Percentiles rank a stretch among this genome's conserved stretches.
phyloP scores from a whole-genome alignment of 64 coral and sea anemone genomes.

The Porites lutea region DNA sequence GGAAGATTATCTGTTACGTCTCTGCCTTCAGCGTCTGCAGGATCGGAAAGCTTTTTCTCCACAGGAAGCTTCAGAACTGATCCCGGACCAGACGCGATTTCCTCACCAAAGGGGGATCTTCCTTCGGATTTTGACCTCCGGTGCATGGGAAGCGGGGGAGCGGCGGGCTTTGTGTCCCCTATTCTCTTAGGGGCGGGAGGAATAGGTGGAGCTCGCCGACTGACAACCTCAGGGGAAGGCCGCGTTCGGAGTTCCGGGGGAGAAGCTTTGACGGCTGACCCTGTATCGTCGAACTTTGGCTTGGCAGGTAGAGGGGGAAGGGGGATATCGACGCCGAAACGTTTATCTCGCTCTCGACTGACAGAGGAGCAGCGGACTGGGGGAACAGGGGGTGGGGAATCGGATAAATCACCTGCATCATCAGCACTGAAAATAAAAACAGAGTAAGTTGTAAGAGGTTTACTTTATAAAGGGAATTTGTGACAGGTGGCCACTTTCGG shows the following conservation, averaged over 20 bases:
- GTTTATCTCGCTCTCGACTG: conserved; percentile 61
- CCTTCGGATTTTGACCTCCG: conserved; percentile 88
- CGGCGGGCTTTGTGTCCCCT: conserved; percentile 53
- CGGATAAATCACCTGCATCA: not conserved
- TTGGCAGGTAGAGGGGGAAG: conserved; percentile 66
- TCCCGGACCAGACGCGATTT: conserved; percentile 8
- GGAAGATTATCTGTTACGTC: conserved; percentile 32
- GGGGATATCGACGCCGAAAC: conserved; percentile 20
- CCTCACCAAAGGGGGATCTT: conserved; percentile 68
- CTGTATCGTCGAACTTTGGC: conserved; percentile 76
- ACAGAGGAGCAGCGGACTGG: conserved; percentile 90
- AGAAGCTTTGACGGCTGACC: conserved; percentile 13
- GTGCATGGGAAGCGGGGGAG: conserved; percentile 81
- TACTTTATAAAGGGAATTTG: not conserved
- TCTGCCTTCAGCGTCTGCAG: not conserved
- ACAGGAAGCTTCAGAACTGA: conserved; percentile 20
- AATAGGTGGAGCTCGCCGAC: conserved; percentile 58
- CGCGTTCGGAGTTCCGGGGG: conserved; percentile 11
- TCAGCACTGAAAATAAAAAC: conserved; percentile 44
- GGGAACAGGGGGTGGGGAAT: conserved; percentile 78
- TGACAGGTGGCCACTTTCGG: not conserved
- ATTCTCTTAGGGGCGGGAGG: conserved; percentile 64
- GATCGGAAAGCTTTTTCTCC: conserved; percentile 49
- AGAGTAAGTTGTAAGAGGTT: not conserved
- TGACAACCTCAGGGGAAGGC: not conserved